phyloP scores from a whole-genome alignment of 2,888 invertebrate genomes.

The Dasysyrphus tricinctus region DNA sequence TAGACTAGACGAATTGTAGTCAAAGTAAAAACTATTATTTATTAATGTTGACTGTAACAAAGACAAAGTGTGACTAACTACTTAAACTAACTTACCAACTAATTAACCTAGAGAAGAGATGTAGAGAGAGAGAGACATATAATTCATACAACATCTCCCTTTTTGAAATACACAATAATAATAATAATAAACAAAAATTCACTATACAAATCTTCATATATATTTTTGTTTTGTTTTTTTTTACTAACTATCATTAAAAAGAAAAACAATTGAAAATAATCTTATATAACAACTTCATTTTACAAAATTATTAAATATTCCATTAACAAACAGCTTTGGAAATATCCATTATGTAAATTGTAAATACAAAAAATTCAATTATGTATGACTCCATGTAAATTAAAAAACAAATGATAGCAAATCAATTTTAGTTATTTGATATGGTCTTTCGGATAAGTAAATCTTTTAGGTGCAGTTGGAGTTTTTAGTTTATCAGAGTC shows the following conservation, averaged over 20 bases:
- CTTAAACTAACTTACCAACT: neutral
- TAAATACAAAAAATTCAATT: neutral
- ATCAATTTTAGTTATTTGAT: slow-evolving; percentile 47
- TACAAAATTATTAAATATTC: no score
- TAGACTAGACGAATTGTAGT: no score
- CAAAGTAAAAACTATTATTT: neutral
- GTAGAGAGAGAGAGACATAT: neutral
- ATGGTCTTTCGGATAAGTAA: slow-evolving; percentile 20
- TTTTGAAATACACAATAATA: no score
- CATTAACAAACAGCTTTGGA: no score
- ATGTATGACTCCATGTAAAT: neutral
- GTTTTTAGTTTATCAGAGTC: no score
- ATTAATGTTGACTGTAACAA: neutral
- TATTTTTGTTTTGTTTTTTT: neutral
- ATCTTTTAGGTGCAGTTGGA: no score
- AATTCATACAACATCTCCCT: neutral
- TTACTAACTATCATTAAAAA: no score
- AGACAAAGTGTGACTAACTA: neutral
- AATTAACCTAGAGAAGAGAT: neutral
- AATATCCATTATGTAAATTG: no score
- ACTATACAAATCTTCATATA: neutral
- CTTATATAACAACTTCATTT: no score
- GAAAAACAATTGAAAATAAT: neutral
- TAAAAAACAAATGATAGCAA: neutral
- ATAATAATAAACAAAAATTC: no score